A percentile compares a stretch with the other conserved stretches of the same genome.
Conservation (phyloP, 2,888 invertebrate species). For the Corbicula japonica region DNA sequence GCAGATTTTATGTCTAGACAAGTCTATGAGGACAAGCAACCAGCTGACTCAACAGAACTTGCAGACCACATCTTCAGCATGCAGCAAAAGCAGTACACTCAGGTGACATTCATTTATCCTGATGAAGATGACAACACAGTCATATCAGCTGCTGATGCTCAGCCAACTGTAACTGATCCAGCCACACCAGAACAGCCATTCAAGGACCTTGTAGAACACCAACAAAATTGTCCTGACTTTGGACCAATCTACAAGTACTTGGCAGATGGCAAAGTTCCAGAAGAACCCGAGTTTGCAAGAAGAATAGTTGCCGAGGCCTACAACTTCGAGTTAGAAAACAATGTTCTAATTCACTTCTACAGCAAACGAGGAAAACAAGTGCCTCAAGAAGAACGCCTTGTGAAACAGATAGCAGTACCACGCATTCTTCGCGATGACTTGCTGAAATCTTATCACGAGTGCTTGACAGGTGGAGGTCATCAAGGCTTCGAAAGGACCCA, state of each 20-base stretch:
- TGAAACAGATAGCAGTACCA: conserved; percentile 13
- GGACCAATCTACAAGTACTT: conserved; percentile 7
- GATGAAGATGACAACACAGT: conserved; percentile 5
- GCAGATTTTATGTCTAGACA: conserved; percentile 54
- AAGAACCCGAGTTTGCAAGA: conserved; percentile 10
- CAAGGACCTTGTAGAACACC: not conserved
- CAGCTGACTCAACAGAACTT: conserved; percentile 2
- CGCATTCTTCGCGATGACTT: conserved; percentile 57
- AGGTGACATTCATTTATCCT: conserved; percentile 1
- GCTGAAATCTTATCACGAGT: conserved; percentile 5
- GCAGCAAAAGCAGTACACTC: not conserved
- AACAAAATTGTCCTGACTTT: conserved; percentile 13
- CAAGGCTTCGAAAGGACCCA: conserved; percentile 67
- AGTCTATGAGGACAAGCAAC: conserved; percentile 11
- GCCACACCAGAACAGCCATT: not conserved
- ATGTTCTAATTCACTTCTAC: conserved; percentile 5
- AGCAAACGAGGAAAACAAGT: not conserved
- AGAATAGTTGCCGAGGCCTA: conserved; percentile 26
- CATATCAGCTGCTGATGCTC: not conserved
- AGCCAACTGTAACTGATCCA: not conserved
- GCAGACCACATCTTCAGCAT: conserved; percentile 3
- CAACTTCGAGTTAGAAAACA: conserved; percentile 12
- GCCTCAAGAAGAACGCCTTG: conserved; percentile 3
- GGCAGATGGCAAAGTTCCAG: not conserved
- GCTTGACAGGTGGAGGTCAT: conserved; percentile 55